A percentile compares a stretch with the other conserved stretches of the same genome.
phyloP scores from a whole-genome alignment of 2,113 vertebrate genomes.

The Bagarius yarrelli region DNA sequence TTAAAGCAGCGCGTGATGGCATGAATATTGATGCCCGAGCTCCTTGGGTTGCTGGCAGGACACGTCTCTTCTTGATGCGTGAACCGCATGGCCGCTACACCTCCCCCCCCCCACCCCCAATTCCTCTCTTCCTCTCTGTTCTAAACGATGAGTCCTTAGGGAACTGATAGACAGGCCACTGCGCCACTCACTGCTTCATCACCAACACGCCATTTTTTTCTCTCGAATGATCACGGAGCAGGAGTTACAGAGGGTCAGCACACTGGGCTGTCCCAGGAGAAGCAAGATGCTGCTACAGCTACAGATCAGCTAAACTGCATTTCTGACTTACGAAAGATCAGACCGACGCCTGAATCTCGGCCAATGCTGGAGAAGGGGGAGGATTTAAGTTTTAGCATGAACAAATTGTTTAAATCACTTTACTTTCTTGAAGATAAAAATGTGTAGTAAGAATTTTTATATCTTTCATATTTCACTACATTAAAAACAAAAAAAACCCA shows the following conservation, averaged over 20 bases:
- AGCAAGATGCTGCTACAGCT: not conserved
- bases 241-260: constrained; percentile 4
- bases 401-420: not conserved
- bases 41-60: constrained; percentile 69
- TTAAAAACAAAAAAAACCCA: too few species aligned
- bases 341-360: too few species aligned
- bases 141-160: constrained; percentile 71
- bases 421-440: not conserved
- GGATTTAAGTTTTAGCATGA: too few species aligned
- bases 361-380: not conserved
- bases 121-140: constrained; percentile 59
- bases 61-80: constrained; percentile 71
- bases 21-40: constrained; percentile 71
- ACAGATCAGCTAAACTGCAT: not conserved
- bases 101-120: constrained; percentile 8
- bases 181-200: constrained; percentile 61
- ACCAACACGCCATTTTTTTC: constrained; percentile 39
- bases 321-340: not conserved
- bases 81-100: constrained; percentile 63
- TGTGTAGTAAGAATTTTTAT: too few species aligned
- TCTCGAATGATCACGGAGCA: constrained; percentile 20
- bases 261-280: not conserved
- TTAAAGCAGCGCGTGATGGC: constrained; percentile 45
- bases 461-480: too few species aligned
- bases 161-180: constrained; percentile 65